Conservation (phyloP, 2,113 vertebrate species). For the Paramisgurnus dabryanus region DNA sequence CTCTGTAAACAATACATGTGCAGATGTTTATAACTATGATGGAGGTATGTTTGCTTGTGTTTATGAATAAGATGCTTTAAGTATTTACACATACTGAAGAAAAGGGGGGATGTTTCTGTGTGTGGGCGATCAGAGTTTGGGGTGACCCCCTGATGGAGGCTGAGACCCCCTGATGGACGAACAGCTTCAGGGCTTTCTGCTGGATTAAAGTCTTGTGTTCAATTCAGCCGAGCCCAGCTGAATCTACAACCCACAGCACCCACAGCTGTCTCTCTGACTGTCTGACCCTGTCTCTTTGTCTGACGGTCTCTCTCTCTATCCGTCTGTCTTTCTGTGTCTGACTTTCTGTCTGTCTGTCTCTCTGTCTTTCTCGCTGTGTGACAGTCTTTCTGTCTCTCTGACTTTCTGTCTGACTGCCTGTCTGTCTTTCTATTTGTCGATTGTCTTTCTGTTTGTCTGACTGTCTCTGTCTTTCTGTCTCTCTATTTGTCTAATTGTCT, state of each 20-base stretch:
- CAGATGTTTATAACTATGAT: background rate
- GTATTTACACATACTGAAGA: background rate
- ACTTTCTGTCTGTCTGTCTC: constrained; percentile 3
- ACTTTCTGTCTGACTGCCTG: too few relatives aligned
- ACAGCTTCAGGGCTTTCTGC: background rate
- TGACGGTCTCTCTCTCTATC: constrained; percentile 33
- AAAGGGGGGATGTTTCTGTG: background rate
- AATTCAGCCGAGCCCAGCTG: constrained; percentile 12
- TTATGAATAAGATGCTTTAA: background rate
- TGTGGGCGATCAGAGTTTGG: background rate
- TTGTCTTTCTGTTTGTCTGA: too few relatives aligned
- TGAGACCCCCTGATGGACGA: background rate
- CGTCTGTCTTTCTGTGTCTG: constrained; percentile 8
- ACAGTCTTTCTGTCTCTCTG: too few relatives aligned
- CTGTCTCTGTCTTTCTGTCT: too few relatives aligned
- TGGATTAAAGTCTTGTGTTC: constrained; percentile 4
- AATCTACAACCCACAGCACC: constrained; percentile 28
- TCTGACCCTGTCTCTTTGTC: constrained; percentile 49
- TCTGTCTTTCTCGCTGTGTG: too few relatives aligned
- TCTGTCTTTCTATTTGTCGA: too few relatives aligned
- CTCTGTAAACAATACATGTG: constrained; percentile 7
- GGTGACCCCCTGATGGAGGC: background rate
- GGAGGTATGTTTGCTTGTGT: constrained; percentile 15
- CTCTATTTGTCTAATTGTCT: too few relatives aligned
- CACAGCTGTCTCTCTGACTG: background rate